Evolutionary conservation across 2,113 vertebrate genomes (phyloP).

Genomic region (Canis aureus): DNA sequence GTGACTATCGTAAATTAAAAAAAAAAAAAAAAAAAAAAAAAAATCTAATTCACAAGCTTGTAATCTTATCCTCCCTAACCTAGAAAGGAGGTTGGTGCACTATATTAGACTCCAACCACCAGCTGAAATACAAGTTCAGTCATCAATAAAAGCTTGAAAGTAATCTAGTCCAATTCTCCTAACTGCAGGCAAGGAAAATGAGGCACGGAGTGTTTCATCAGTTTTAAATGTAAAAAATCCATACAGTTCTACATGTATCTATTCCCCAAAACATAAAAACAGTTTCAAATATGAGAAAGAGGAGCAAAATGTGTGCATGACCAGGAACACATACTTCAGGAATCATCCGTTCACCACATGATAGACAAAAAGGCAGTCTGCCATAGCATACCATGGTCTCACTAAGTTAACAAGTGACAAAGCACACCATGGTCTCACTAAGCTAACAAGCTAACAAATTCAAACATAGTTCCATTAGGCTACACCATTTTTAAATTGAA

Average conservation of each 20-base stretch:
- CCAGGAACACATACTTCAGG: background rate
- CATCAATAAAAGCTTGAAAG: background rate
- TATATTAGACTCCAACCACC: background rate
- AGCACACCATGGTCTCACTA: background rate
- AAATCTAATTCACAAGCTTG: background rate
- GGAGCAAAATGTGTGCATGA: background rate
- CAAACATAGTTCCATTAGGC: background rate
- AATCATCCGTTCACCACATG: background rate
- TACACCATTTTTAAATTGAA: slow-evolving; percentile 18
- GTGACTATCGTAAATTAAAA: no score
- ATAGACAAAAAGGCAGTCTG: slow-evolving; percentile 13
- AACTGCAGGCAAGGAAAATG: slow-evolving; percentile 38
- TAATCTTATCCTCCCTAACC: slow-evolving; percentile 18
- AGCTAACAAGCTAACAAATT: background rate
- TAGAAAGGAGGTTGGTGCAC: slow-evolving; percentile 16
- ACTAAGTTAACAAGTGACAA: background rate
- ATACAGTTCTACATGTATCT: background rate
- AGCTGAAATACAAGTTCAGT: slow-evolving; percentile 22
- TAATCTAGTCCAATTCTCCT: slow-evolving; percentile 37
- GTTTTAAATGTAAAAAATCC: slow-evolving; percentile 24
- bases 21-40: no score
- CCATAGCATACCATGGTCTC: background rate
- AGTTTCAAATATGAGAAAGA: slow-evolving; percentile 32
- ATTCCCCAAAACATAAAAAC: slow-evolving; percentile 37
- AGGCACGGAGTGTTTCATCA: background rate